Conservation (phyloP, 2,797 vertebrate species). For the Nannoperca australis region DNA sequence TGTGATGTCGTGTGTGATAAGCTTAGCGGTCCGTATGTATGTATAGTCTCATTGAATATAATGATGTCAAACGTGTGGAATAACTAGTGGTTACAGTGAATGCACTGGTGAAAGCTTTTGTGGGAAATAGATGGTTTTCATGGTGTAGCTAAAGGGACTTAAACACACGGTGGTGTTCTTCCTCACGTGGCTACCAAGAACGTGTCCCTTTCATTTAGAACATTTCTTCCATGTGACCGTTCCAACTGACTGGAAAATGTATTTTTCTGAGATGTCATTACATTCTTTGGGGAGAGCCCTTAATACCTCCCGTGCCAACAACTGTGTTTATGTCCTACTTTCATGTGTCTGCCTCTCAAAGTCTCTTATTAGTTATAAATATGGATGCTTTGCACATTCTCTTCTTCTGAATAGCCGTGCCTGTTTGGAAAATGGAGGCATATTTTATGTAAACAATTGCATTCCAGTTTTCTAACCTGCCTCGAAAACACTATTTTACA, state of each 20-base stretch:
- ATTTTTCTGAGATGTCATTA: neutral
- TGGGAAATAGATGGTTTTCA: neutral
- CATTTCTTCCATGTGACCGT: neutral
- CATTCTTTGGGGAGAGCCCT: neutral
- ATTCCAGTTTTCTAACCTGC: neutral
- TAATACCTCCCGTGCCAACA: neutral
- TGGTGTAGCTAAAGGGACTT: neutral
- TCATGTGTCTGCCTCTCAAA: neutral
- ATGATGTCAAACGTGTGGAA: neutral
- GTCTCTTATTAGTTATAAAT: too few species aligned
- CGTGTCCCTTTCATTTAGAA: neutral
- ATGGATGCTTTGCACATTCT: neutral
- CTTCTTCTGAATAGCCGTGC: neutral
- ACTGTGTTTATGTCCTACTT: neutral
- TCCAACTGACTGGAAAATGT: neutral
- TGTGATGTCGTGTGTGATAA: neutral
- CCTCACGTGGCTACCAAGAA: neutral
- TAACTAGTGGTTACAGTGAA: neutral
- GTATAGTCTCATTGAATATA: neutral
- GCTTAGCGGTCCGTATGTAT: constrained; percentile 1
- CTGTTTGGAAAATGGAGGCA: neutral
- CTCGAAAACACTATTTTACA: neutral
- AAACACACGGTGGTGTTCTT: neutral
- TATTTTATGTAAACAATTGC: neutral
- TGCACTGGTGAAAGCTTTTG: neutral